These are phyloP conservation scores for Ranitomeya imitator DNA, from an alignment of 2,113 vertebrate genomes.

Conservation along the genomic window DNA sequence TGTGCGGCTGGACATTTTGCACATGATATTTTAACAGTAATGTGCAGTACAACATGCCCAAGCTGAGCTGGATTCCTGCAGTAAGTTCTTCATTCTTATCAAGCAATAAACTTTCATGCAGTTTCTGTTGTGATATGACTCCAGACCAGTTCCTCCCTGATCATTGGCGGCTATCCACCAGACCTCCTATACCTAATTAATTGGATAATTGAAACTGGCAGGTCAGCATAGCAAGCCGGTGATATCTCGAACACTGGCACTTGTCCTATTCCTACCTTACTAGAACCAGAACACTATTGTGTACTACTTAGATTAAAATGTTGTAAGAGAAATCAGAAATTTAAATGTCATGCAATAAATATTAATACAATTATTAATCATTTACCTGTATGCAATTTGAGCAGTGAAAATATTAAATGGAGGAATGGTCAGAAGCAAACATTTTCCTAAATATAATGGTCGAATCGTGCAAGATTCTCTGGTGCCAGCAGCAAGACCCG, in stretches of 20 bases:
- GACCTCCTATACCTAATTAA: constrained; percentile 44
- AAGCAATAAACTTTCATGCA: constrained; percentile 25
- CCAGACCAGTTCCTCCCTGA: constrained; percentile 45
- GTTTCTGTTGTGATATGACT: constrained; percentile 45
- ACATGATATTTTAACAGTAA: neutral
- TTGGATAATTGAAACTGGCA: constrained; percentile 54
- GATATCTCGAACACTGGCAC: constrained; percentile 54
- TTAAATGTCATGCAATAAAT: neutral
- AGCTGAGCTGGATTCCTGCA: constrained; percentile 18
- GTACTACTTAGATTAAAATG: neutral
- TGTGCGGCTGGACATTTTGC: neutral
- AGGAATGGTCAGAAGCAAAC: too few species aligned
- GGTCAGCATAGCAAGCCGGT: constrained; percentile 37
- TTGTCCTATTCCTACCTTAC: constrained; percentile 26
- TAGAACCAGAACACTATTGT: neutral
- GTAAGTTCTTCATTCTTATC: constrained; percentile 44
- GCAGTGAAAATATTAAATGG: too few species aligned
- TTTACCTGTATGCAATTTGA: too few species aligned
- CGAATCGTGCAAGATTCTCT: too few species aligned
- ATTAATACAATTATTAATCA: neutral
- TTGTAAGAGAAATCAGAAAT: neutral
- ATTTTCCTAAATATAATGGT: too few species aligned
- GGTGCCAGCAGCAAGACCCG: too few species aligned
- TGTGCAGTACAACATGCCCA: constrained; percentile 12
- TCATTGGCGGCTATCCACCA: constrained; percentile 34